phyloP scores from a whole-genome alignment of 1,140 invertebrate genomes.

The Scaptodrosophila lebanonensis region DNA sequence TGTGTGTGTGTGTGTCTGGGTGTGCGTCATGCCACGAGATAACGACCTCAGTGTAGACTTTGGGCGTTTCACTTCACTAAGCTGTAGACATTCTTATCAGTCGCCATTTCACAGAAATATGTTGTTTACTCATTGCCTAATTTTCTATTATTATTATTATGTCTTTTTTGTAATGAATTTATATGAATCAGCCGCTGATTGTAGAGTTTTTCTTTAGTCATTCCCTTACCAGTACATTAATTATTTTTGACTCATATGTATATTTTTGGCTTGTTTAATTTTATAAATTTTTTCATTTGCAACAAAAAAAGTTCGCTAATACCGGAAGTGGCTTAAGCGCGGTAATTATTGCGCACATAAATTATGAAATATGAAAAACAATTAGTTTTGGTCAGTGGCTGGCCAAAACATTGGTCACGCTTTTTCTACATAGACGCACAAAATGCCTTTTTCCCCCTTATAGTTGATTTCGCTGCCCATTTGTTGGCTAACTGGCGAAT shows the following conservation, averaged over 20 bases:
- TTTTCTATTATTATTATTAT: slow-evolving; percentile 17
- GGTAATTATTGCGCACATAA: slow-evolving; percentile 63
- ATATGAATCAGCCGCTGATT: slow-evolving; percentile 25
- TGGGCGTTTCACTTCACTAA: too few relatives aligned
- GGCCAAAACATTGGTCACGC: slow-evolving; percentile 21
- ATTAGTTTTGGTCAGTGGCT: slow-evolving; percentile 61
- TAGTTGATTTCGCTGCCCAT: too few relatives aligned
- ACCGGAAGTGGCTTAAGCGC: slow-evolving; percentile 61
- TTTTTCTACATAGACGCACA: too few relatives aligned
- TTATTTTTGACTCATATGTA: too few relatives aligned
- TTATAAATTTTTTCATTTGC: slow-evolving; percentile 60
- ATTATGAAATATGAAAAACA: slow-evolving; percentile 64
- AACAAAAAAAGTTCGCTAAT: slow-evolving; percentile 33
- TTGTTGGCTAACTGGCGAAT: too few relatives aligned
- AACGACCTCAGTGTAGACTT: too few relatives aligned
- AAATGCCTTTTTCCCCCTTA: too few relatives aligned
- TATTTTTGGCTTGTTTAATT: slow-evolving; percentile 35
- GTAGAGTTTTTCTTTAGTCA: too few relatives aligned
- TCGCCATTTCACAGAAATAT: slow-evolving; percentile 14
- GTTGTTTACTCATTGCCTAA: slow-evolving; percentile 57
- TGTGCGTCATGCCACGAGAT: too few relatives aligned
- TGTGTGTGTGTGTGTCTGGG: too few relatives aligned
- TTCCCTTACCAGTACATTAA: too few relatives aligned
- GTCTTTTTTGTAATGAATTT: slow-evolving; percentile 1
- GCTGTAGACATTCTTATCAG: slow-evolving; percentile 59